Conservation (phyloP, 2,888 invertebrate species). For the Labia minor region DNA sequence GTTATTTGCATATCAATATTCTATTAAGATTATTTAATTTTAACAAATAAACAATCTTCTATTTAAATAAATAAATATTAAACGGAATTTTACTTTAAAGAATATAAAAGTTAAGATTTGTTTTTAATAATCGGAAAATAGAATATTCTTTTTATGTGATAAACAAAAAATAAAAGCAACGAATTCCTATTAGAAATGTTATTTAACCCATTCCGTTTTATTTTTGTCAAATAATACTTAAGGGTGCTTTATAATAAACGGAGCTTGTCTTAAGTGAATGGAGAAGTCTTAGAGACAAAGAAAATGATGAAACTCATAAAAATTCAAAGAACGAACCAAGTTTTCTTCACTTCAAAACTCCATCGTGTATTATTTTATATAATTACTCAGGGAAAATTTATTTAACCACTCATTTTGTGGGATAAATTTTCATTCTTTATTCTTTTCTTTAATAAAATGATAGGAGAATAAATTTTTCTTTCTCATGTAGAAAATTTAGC, state of each 20-base stretch:
- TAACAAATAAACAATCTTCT: too few species aligned
- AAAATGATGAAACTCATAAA: conserved; percentile 5
- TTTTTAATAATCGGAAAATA: too few species aligned
- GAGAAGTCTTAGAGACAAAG: not conserved
- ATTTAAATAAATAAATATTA: too few species aligned
- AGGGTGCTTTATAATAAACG: not conserved
- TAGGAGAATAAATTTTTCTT: not conserved
- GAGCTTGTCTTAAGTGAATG: not conserved
- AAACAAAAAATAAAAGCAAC: not conserved
- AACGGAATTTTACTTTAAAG: too few species aligned
- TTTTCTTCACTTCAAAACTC: not conserved
- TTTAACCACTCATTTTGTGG: not conserved
- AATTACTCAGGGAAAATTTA: not conserved
- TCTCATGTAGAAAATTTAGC: too few species aligned
- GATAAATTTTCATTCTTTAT: not conserved
- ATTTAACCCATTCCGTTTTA: not conserved
- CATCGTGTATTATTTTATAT: not conserved
- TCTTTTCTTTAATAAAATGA: not conserved
- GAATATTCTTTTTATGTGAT: too few species aligned
- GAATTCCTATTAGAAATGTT: not conserved
- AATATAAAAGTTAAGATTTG: too few species aligned
- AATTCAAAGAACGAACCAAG: not conserved
- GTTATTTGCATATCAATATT: too few species aligned
- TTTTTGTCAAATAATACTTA: not conserved
- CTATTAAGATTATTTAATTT: too few species aligned